Conservation (phyloP, 2,797 vertebrate species). For the Aplochiton taeniatus region DNA sequence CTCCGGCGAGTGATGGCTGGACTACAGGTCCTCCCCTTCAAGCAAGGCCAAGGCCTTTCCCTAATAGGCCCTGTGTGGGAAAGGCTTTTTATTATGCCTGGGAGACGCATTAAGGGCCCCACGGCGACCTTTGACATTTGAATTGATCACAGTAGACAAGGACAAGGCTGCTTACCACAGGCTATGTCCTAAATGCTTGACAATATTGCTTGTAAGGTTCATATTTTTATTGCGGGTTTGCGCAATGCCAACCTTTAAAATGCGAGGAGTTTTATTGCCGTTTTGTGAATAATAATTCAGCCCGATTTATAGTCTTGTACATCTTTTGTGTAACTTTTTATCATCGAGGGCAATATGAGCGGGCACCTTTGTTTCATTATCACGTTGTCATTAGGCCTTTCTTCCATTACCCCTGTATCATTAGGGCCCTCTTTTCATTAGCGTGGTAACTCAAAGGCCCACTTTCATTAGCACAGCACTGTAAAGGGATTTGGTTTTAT, state of each 20-base stretch:
- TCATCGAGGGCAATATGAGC: too few species aligned
- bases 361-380: constrained; percentile 59
- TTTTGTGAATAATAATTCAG: neutral
- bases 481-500: constrained; percentile 65
- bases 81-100: constrained; percentile 64
- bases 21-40: constrained; percentile 26
- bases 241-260: too few species aligned
- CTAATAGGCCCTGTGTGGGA: constrained; percentile 53
- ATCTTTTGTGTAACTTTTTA: too few species aligned
- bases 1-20: constrained; percentile 51
- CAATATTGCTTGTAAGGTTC: too few species aligned
- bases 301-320: too few species aligned
- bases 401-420: constrained; percentile 60
- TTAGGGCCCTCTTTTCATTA: constrained; percentile 55
- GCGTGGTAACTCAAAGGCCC: constrained; percentile 53
- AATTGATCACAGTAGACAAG: constrained; percentile 55
- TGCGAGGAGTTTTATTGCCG: neutral
- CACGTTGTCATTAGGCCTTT: constrained; percentile 59
- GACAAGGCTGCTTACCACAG: constrained; percentile 30
- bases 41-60: constrained; percentile 39
- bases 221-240: too few species aligned
- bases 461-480: constrained; percentile 63
- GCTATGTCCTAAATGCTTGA: constrained; percentile 52
- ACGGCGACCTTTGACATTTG: constrained; percentile 73
- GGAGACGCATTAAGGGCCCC: constrained; percentile 61